Evolutionary conservation across 2,113 vertebrate genomes (phyloP), one percentile per base, ranked within the genome.

Genomic region (Saimiri boliviensis): DNA sequence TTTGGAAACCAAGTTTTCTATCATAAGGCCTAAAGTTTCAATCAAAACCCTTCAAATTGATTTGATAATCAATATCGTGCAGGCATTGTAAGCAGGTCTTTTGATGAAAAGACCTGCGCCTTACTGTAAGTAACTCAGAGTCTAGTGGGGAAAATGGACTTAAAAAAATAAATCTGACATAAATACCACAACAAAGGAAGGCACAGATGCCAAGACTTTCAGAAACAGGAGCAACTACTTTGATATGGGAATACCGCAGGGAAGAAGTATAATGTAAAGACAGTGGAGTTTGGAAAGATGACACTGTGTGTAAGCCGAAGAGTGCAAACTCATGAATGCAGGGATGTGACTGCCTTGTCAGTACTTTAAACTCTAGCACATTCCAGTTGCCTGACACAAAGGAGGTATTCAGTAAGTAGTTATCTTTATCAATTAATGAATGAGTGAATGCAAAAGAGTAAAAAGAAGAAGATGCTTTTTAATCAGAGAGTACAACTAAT

Each of bases 1-100:
- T 95, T 97, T 32, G 87, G 54, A 94, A 86, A 85, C 11, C n/a
- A 40, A 68, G 16, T 35, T 86, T 96, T 93, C 66, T 85, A n/a
- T 63, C n/a, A 60, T 19, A 5, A 58, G 60, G 7, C 49, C 25
- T 93, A 94, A 54, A 82, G 42, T 83, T 96, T 9, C 40, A 40
- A 10, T 84, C 47, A 83, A 83, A 20, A 5, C 60, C 23, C 14
- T 90, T 95, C 56, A 68, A 54, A 42, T 20, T 54, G 3, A 76
- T 47, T 71, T 76, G 49, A 42, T 52, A 42, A 70, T 49, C 42
- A 90, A 8, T 76, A 73, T 27, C 82, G 3, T 70, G 47, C 56
- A 13, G 71, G 47, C 30, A 14, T 87, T 66, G 12, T 45, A 68
- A 6, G 35, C 45, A 58, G 19, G 32, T 27, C 52, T 92, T 5